These are phyloP conservation scores for Corvus hawaiiensis DNA, from an alignment of 2,113 vertebrate genomes.

Conservation along the genomic window DNA sequence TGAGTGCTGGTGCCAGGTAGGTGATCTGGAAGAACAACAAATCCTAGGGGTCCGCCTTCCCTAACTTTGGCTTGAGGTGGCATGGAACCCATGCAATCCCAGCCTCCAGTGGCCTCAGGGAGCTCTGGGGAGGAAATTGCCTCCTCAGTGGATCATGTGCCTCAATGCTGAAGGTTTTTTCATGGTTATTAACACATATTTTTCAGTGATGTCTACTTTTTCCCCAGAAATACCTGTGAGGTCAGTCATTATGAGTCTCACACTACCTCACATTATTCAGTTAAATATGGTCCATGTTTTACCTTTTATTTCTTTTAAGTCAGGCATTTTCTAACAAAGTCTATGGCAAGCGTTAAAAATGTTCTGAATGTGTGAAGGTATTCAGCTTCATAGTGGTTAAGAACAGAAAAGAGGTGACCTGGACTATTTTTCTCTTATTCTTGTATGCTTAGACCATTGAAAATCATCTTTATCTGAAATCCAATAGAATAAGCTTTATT, in stretches of 20 bases:
- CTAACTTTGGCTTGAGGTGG: fast-evolving
- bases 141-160: fast-evolving
- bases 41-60: neutral
- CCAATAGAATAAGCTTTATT: neutral
- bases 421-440: neutral
- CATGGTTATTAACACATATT: neutral
- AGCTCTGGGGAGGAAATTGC: neutral
- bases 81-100: neutral
- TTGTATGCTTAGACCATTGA: neutral
- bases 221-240: neutral
- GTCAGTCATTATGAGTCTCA: neutral
- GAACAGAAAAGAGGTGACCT: neutral
- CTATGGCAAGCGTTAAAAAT: neutral
- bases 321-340: neutral
- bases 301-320: neutral
- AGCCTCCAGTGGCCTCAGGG: fast-evolving
- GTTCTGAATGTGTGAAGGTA: neutral
- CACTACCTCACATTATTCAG: neutral
- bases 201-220: neutral
- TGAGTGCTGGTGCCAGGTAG: neutral
- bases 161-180: neutral
- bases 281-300: neutral
- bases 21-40: neutral
- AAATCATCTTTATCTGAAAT: neutral
- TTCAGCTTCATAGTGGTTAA: neutral